Base-by-base conservation (phyloP, 2,113 vertebrate genomes). In the Trinectes maculatus region DNA sequence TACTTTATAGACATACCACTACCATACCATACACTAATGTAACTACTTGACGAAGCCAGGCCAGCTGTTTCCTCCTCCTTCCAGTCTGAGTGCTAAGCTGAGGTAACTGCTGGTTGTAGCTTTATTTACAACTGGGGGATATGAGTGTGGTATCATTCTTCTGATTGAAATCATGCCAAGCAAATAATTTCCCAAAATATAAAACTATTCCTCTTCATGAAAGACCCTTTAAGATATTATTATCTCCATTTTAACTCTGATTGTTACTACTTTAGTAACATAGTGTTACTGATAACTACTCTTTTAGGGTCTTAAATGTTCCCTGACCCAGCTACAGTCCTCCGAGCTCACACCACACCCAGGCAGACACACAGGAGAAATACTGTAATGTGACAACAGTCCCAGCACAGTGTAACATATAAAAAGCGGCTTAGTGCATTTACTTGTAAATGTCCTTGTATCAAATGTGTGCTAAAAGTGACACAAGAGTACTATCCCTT, bases 401-500 rank as follows among this genome's bases (percentile, higher is more conserved):
- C 57, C 65, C 22, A 51, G 55, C 13, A 12, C 3, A 72, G 76
- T 15, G 72, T 46, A 25, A 61, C 61, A 67, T 22, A 15, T 43
- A 74, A 63, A 61, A 39, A 74, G 47, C 18, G 31, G 47, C 36
- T 71, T 77, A 87, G 88, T 89, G 88, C 87, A 90, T 85, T 87
- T 72, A 33, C n/a, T 73, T 56, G 80, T 24, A 61, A 51, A 79
- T 62, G 53, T 71, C 36, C 33, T 52, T 10, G 3, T 46, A 57
- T 57, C 25, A 63, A 54, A 60, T 39, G 47, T 67, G 15, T 29
- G 44, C 74, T 74, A n/a, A 67, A 67, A 37, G 49, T 1, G 26
- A 81, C 76, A 77, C 29, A 74, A 71, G 19, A 37, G 18, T 74
- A 47, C 1, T 25, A 58, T 91, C 89, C 91, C 90, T 90, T 92